Evolutionary conservation across 2,113 vertebrate species (phyloP).

Genomic region (Chlamydotis undulata): DNA sequence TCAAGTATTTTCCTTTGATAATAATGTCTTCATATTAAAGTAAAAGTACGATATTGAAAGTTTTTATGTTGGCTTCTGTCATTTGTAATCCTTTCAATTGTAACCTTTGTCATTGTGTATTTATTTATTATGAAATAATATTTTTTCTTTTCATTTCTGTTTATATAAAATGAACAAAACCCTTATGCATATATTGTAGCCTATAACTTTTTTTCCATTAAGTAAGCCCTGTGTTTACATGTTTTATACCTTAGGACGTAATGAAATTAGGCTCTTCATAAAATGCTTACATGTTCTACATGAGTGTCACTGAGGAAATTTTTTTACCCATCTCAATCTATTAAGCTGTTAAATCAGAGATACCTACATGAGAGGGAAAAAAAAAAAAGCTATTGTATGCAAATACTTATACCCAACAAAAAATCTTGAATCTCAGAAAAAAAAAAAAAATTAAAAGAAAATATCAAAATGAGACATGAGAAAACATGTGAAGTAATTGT

Average conservation of each 20-base stretch:
- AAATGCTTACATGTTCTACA: constrained; percentile 52
- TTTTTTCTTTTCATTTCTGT: constrained; percentile 70
- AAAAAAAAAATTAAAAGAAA: background rate
- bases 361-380: background rate
- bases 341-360: constrained; percentile 49
- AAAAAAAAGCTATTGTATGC: constrained; percentile 18
- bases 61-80: constrained; percentile 80
- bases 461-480: background rate
- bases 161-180: constrained; percentile 65
- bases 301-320: constrained; percentile 51
- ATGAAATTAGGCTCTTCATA: constrained; percentile 56
- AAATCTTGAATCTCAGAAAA: constrained; percentile 9
- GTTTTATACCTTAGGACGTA: constrained; percentile 64
- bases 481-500: constrained; percentile 28
- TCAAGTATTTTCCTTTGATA: constrained; percentile 84
- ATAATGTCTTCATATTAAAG: constrained; percentile 86
- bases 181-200: constrained; percentile 44
- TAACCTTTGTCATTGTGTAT: constrained; percentile 73
- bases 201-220: constrained; percentile 64
- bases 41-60: constrained; percentile 77
- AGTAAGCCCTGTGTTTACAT: constrained; percentile 59
- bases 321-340: constrained; percentile 45
- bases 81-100: constrained; percentile 77
- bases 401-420: constrained; percentile 49
- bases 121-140: constrained; percentile 71